Evolutionary conservation across 1,140 invertebrate genomes (phyloP).

Genomic region (Cataglyphis hispanica): DNA sequence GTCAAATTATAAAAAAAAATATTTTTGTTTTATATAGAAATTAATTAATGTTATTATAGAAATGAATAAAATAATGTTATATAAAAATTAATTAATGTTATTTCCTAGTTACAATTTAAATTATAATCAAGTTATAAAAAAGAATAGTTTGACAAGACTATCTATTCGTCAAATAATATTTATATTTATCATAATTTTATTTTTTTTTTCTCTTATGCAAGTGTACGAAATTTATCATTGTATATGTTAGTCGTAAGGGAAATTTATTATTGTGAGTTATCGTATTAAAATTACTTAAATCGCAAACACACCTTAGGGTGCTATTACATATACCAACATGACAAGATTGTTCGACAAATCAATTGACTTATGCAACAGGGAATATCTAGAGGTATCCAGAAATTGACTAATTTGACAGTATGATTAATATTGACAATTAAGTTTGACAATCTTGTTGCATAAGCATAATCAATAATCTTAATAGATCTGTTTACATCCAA

Average conservation of each 20-base stretch:
- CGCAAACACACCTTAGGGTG: slow-evolving; percentile 1
- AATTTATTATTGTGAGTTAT: slow-evolving; percentile 42
- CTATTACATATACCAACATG: slow-evolving; percentile 29
- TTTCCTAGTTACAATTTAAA: neutral
- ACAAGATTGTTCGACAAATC: slow-evolving; percentile 28
- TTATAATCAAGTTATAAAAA: neutral
- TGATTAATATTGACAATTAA: no score
- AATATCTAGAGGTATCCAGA: neutral
- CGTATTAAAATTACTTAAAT: neutral
- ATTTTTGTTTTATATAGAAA: neutral
- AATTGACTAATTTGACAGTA: slow-evolving; percentile 42
- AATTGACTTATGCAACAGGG: slow-evolving; percentile 13
- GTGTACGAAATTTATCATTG: neutral
- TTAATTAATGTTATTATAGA: no score
- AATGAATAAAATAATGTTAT: no score
- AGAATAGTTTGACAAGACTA: neutral
- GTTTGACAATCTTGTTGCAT: neutral
- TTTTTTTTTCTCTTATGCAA: neutral
- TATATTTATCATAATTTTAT: neutral
- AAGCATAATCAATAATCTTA: neutral
- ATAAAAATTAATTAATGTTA: neutral
- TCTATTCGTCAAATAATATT: neutral
- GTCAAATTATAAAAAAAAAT: neutral
- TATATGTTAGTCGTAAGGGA: neutral
- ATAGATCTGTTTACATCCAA: neutral